These are phyloP conservation scores for Penaeus japonicus DNA, from an alignment of 1,140 invertebrate genomes.

Conservation along the genomic window DNA sequence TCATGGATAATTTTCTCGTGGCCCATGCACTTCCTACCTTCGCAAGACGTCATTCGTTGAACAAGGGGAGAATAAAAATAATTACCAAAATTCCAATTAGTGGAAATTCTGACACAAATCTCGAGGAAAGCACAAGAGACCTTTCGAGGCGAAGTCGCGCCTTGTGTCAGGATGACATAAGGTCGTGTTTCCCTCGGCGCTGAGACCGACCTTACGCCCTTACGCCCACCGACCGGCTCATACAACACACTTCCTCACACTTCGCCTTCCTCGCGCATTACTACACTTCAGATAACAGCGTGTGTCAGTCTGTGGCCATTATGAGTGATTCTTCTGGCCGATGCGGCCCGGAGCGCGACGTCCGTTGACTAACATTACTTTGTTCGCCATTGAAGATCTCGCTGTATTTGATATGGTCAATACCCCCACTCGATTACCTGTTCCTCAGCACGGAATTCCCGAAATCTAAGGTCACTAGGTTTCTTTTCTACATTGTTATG, in stretches of 20 bases:
- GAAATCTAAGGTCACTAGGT: too few relatives aligned
- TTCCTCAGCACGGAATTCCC: background rate
- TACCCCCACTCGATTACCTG: conserved; percentile 17
- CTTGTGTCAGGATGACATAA: background rate
- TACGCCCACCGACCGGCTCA: background rate
- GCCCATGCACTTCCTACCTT: too few relatives aligned
- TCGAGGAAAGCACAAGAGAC: too few relatives aligned
- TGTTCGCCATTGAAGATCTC: conserved; percentile 43
- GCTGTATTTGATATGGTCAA: conserved; percentile 46
- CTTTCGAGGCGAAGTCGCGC: background rate
- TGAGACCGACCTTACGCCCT: background rate
- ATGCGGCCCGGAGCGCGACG: background rate
- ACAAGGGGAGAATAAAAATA: too few relatives aligned
- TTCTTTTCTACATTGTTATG: too few relatives aligned
- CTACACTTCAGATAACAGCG: background rate
- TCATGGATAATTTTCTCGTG: too few relatives aligned
- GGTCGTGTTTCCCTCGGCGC: background rate
- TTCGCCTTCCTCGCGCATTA: background rate
- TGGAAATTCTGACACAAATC: too few relatives aligned
- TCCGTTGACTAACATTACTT: conserved; percentile 15
- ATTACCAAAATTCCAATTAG: too few relatives aligned
- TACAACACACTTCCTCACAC: background rate
- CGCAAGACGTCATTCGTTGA: too few relatives aligned
- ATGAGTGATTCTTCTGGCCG: background rate
- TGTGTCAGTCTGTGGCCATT: background rate